phyloP scores from a whole-genome alignment of 2,888 invertebrate species.

The Pseudococcus longispinus region DNA sequence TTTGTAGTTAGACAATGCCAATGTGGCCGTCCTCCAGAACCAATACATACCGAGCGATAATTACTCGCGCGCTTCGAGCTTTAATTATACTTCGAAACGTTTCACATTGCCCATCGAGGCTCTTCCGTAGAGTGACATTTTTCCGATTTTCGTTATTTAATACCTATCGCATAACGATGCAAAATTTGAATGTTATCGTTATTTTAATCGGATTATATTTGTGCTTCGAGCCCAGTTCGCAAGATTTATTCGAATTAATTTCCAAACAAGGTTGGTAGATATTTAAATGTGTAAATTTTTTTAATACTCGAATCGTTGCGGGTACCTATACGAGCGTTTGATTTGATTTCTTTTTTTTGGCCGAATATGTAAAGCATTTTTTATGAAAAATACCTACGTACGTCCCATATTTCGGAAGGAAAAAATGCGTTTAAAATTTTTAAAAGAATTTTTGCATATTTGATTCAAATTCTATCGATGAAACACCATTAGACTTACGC shows the following conservation, averaged over 20 bases:
- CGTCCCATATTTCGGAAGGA: no score
- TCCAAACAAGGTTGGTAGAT: slow-evolving; percentile 19
- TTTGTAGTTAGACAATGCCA: slow-evolving; percentile 24
- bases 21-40: slow-evolving; percentile 32
- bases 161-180: background rate
- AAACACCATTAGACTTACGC: no score
- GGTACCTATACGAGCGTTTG: no score
- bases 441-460: background rate
- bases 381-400: no score
- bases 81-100: slow-evolving; percentile 7
- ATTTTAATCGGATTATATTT: background rate
- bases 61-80: slow-evolving; percentile 7
- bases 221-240: background rate
- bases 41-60: background rate
- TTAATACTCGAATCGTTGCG: background rate
- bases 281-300: background rate
- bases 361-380: no score
- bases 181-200: background rate
- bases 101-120: background rate
- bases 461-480: background rate
- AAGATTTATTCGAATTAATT: slow-evolving; percentile 18
- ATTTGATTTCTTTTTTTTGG: no score
- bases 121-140: background rate
- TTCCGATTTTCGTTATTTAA: background rate
- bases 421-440: no score